Evolutionary conservation across 2,888 invertebrate genomes (phyloP), one percentile per base, ranked within the genome.

Genomic region (Scaptomyza reducta): DNA sequence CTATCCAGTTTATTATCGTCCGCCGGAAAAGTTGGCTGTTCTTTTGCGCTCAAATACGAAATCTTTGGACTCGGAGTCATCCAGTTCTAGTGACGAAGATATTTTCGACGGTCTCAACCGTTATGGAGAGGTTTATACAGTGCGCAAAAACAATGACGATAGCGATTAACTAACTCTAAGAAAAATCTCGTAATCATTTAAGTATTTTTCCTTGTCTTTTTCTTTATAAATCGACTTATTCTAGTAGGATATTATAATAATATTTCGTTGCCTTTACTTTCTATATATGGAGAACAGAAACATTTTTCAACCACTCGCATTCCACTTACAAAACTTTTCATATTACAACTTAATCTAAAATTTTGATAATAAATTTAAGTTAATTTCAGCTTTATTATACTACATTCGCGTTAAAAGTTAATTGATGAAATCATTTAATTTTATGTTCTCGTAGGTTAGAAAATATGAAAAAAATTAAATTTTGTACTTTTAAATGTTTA

Each of bases 1-100:
- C 18, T 79, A 87, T 7, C 75, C 75, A 0, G 70, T 91, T 3
- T 91, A 91, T 46, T 91, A 80, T 59, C 81, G 75, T 40, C 85
- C 91, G 6, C 79, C 89, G 1, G 45, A 58, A 0, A 67, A 72
- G 16, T 7, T 87, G 29, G 63, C 63, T 0, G 53, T 56, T n/a
- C 56, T 53, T 1, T 6, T 87, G 9, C 46, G 13, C 11, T 35
- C 29, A 6, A 38, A 57, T 35, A 3, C 25, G 6, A 53, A 66
- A 1, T 41, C 50, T 1, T 7, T 53, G 11, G 49, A 64, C 10
- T 33, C 57, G 6, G 18, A 54, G 2, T 49, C 44, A 0, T 79
- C 74, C 14, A 74, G 63, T 33, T 69, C 73, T 18, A 76, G 81
- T 16, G 74, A 89, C 14, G 80, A 75, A 2, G 90, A 90, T 51